phyloP scores from a whole-genome alignment of 2,888 invertebrate species.

The Eretmocerus hayati region DNA sequence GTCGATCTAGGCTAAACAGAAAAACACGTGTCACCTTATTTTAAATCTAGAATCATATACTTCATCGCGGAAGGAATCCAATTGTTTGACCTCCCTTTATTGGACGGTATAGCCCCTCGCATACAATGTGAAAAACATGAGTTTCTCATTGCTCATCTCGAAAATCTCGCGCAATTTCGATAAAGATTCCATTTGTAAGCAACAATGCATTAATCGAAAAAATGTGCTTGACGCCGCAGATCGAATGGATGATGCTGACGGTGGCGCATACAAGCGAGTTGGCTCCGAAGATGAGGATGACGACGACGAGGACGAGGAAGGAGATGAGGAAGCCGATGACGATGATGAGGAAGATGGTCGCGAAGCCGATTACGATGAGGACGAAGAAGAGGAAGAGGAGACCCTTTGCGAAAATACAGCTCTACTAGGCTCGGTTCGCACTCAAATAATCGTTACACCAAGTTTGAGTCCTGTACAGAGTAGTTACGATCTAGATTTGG shows the following conservation, averaged over 20 bases:
- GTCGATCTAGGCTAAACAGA: too few species aligned
- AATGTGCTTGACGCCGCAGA: too few species aligned
- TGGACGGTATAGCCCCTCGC: too few species aligned
- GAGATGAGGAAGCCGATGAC: constrained; percentile 10
- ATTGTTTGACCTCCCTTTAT: too few species aligned
- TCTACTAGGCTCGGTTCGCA: constrained; percentile 44
- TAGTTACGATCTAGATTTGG: constrained; percentile 14
- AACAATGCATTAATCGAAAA: too few species aligned
- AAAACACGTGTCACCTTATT: too few species aligned
- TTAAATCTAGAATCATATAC: too few species aligned
- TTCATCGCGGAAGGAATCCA: too few species aligned
- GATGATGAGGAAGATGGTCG: constrained; percentile 16
- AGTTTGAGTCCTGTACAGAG: constrained; percentile 30
- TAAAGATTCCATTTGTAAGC: too few species aligned
- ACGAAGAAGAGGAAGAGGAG: constrained; percentile 45
- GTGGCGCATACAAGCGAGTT: constrained; percentile 6
- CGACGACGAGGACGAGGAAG: constrained; percentile 13
- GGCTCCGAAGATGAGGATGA: constrained; percentile 10
- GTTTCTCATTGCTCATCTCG: too few species aligned
- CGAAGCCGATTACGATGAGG: constrained; percentile 37
- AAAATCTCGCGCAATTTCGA: too few species aligned
- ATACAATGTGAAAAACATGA: too few species aligned
- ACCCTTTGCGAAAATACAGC: constrained; percentile 53
- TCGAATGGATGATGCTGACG: constrained; percentile 11
- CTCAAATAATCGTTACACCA: constrained; percentile 33